These are phyloP conservation scores for Salpingus planirostris DNA, from an alignment of 2,888 invertebrate genomes.

Conservation along the genomic window DNA sequence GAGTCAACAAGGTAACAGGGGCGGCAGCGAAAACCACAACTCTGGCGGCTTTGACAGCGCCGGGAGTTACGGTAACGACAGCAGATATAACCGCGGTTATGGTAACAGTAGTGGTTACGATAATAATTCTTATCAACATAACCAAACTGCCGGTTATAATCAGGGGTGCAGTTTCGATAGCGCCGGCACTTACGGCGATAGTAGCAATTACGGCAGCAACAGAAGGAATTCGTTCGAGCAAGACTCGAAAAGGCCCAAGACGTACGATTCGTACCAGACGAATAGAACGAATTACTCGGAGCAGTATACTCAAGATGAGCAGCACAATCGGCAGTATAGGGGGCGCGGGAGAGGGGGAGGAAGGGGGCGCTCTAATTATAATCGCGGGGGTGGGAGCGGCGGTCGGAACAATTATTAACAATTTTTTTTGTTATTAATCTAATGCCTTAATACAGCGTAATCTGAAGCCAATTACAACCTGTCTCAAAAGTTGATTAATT, in stretches of 20 bases:
- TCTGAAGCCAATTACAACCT: no score
- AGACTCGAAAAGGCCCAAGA: constrained; percentile 34
- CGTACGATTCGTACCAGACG: constrained; percentile 38
- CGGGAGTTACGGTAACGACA: constrained; percentile 18
- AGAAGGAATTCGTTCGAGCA: constrained; percentile 24
- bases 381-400: constrained; percentile 30
- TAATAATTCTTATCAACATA: constrained; percentile 1
- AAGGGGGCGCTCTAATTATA: constrained; percentile 35
- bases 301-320: constrained; percentile 40
- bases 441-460: no score
- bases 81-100: constrained; percentile 7
- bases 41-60: constrained; percentile 21
- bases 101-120: constrained; percentile 24
- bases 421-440: no score
- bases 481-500: no score
- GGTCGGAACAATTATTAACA: constrained; percentile 4
- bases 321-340: constrained; percentile 38
- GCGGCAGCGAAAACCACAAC: constrained; percentile 32
- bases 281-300: constrained; percentile 38
- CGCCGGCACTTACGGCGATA: neutral
- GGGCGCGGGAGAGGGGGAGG: constrained; percentile 25
- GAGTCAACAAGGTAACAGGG: constrained; percentile 44
- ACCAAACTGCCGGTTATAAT: constrained; percentile 1
- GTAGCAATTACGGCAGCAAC: neutral
- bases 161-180: constrained; percentile 1